A percentile compares a stretch with the other conserved stretches of the same genome.
phyloP scores from a whole-genome alignment of 2,113 vertebrate species.

The Tursiops truncatus region DNA sequence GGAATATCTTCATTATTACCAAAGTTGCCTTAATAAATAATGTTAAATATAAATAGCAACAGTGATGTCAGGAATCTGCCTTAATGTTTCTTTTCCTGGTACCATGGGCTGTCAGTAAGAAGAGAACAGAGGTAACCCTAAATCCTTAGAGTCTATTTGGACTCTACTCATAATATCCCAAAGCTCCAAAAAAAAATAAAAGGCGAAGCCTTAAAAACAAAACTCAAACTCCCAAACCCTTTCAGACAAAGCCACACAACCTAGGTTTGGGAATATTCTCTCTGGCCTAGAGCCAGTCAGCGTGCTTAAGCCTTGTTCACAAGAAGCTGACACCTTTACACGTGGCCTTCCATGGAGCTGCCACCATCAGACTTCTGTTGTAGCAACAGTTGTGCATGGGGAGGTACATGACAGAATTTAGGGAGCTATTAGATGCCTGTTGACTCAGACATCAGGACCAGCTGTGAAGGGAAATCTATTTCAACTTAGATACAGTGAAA shows the following conservation, averaged over 20 bases:
- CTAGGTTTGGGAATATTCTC: slow-evolving; percentile 10
- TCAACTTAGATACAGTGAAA: not conserved
- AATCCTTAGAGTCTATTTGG: not conserved
- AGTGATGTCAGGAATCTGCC: slow-evolving; percentile 1
- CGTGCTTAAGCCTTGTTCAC: slow-evolving; percentile 35
- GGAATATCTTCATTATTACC: slow-evolving; percentile 35
- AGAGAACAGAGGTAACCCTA: not conserved
- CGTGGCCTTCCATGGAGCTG: not conserved
- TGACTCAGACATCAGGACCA: slow-evolving; percentile 49
- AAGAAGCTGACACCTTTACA: not conserved
- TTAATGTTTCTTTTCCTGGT: not conserved
- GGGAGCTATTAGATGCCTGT: slow-evolving; percentile 21
- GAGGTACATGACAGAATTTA: not conserved
- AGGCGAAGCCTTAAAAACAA: not conserved
- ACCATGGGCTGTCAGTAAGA: not conserved
- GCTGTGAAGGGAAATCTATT: slow-evolving; percentile 44
- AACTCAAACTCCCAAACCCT: not conserved
- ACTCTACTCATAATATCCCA: not conserved
- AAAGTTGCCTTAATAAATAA: slow-evolving; percentile 55
- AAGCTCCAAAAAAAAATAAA: not conserved
- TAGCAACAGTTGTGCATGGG: not conserved
- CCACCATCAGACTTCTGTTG: not conserved
- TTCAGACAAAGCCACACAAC: slow-evolving; percentile 6
- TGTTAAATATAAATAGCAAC: slow-evolving; percentile 32
- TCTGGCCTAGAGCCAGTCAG: not conserved